Conservation (phyloP, 2,888 invertebrate genomes). For the Lepetodrilus schrolli region DNA sequence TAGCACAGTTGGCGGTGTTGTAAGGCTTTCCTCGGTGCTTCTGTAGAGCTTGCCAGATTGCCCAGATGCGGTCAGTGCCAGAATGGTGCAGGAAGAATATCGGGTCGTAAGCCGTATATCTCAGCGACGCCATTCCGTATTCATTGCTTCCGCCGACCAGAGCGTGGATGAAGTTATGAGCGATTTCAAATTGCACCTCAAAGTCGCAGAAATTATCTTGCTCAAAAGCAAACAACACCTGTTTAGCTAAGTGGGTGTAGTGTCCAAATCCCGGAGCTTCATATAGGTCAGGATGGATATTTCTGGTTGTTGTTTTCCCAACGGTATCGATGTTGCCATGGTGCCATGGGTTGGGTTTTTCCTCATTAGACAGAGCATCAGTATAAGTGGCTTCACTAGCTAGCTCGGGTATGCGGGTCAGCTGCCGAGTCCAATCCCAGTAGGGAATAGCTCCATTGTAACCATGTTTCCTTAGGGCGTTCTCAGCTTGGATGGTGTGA, state of each 20-base stretch:
- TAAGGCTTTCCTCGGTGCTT: constrained; percentile 43
- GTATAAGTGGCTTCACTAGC: constrained; percentile 28
- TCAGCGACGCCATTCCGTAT: constrained; percentile 43
- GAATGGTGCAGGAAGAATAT: constrained; percentile 47
- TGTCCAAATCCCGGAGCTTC: constrained; percentile 26
- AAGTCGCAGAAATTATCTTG: constrained; percentile 39
- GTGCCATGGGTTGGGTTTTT: constrained; percentile 31
- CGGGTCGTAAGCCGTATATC: constrained; percentile 47
- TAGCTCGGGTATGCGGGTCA: constrained; percentile 19
- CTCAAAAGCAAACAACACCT: constrained; percentile 33
- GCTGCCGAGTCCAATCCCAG: constrained; percentile 36
- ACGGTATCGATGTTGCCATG: constrained; percentile 2
- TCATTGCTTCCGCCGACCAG: constrained; percentile 43
- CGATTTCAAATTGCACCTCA: constrained; percentile 47
- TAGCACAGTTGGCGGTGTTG: constrained; percentile 50
- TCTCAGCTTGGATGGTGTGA: constrained; percentile 33
- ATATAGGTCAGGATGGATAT: constrained; percentile 7
- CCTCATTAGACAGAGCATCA: constrained; percentile 18
- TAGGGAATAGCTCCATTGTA: constrained; percentile 33
- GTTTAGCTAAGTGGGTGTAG: constrained; percentile 28
- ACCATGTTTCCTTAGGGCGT: constrained; percentile 34
- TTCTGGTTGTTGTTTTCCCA: neutral
- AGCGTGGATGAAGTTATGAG: constrained; percentile 47
- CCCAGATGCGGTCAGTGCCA: constrained; percentile 45
- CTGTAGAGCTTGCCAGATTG: constrained; percentile 47